phyloP scores from a whole-genome alignment of 2,888 invertebrate genomes.

The Siphlonurus alternatus region DNA sequence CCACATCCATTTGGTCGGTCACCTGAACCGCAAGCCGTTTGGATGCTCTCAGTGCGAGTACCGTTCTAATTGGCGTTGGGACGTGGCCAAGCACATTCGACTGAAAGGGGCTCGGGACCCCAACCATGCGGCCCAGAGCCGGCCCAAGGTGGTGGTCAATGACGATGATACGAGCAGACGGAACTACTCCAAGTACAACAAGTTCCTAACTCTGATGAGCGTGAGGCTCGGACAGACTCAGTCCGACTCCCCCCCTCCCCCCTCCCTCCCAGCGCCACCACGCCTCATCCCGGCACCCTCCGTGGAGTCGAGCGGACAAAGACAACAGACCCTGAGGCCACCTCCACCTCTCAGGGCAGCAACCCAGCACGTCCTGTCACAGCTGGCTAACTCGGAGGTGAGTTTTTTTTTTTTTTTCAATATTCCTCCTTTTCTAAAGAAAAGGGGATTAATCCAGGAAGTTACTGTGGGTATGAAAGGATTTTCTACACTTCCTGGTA shows the following conservation, averaged over 20 bases:
- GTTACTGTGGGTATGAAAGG: too few relatives aligned
- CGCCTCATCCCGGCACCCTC: slow-evolving; percentile 11
- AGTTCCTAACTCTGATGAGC: slow-evolving; percentile 54
- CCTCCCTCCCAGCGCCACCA: slow-evolving; percentile 12
- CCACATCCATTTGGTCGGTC: slow-evolving; percentile 86
- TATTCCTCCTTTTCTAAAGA: too few relatives aligned
- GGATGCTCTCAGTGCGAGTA: slow-evolving; percentile 89
- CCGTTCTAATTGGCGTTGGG: slow-evolving; percentile 93
- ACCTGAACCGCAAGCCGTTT: slow-evolving; percentile 83
- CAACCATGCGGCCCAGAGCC: slow-evolving; percentile 44
- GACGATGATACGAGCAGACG: slow-evolving; percentile 80
- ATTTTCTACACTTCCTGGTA: too few relatives aligned
- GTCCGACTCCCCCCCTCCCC: neutral
- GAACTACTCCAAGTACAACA: slow-evolving; percentile 85
- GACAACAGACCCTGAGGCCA: slow-evolving; percentile 12
- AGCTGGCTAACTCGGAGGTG: neutral
- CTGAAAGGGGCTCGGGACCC: slow-evolving; percentile 73
- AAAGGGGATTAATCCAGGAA: too few relatives aligned
- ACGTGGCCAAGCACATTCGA: slow-evolving; percentile 89
- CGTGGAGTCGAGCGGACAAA: slow-evolving; percentile 4
- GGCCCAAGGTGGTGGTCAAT: slow-evolving; percentile 54
- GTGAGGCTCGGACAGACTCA: neutral
- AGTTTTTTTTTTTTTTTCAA: too few relatives aligned
- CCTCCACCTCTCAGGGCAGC: slow-evolving; percentile 15
- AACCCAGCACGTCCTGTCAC: slow-evolving; percentile 8